Evolutionary conservation across 1,140 invertebrate genomes (phyloP).

Genomic region (Rhagoletis pomonella): DNA sequence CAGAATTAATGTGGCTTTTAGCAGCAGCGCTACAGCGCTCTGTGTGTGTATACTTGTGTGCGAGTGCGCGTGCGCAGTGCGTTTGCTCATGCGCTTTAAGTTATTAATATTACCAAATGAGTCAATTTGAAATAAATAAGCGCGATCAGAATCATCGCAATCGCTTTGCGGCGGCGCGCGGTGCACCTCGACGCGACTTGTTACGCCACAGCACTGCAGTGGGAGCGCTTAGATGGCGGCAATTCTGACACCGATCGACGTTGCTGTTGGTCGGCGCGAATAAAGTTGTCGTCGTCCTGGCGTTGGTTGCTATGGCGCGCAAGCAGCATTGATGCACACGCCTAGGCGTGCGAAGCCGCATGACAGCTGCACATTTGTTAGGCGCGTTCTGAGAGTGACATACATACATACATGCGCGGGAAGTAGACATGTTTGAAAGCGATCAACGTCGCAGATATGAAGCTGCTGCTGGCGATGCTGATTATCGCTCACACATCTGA

Average conservation of each 20-base stretch:
- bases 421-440: neutral
- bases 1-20: constrained; percentile 69
- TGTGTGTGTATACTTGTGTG: neutral
- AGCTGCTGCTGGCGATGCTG: constrained; percentile 2
- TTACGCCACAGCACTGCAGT: constrained; percentile 1
- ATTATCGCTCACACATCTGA: constrained; percentile 70
- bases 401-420: neutral
- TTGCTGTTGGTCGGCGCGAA: constrained; percentile 26
- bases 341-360: constrained; percentile 51
- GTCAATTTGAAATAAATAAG: constrained; percentile 73
- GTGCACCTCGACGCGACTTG: neutral
- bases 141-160: constrained; percentile 58
- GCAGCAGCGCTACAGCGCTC: constrained; percentile 54
- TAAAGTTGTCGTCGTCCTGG: constrained; percentile 23
- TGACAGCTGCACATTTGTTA: constrained; percentile 58
- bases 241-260: neutral
- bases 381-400: neutral
- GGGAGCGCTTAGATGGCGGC: neutral
- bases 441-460: constrained; percentile 1
- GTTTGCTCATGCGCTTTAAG: constrained; percentile 59
- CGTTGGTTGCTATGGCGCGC: neutral
- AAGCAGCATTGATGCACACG: constrained; percentile 23
- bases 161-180: neutral
- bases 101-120: constrained; percentile 73
- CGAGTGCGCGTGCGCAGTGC: neutral